phyloP scores from a whole-genome alignment of 2,797 vertebrate species.

The Chiloscyllium punctatum region DNA sequence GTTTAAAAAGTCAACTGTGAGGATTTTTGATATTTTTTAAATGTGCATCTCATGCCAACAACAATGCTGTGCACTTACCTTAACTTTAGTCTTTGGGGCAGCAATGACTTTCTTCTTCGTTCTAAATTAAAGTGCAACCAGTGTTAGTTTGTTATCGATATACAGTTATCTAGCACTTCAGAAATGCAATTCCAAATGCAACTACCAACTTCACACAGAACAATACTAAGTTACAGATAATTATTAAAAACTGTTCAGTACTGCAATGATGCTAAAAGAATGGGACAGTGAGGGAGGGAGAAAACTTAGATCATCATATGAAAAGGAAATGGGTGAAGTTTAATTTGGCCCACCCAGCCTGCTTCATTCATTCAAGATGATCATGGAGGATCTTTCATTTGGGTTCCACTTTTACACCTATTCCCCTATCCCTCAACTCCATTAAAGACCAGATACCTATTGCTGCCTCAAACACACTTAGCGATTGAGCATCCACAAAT shows the following conservation, averaged over 20 bases:
- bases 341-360: too few relatives aligned
- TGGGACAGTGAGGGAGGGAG: not conserved
- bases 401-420: too few relatives aligned
- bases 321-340: not conserved
- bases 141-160: not conserved
- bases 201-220: not conserved
- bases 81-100: constrained; percentile 61
- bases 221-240: not conserved
- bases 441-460: too few relatives aligned
- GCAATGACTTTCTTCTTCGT: constrained; percentile 64
- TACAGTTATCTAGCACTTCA: not conserved
- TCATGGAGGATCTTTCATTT: too few relatives aligned
- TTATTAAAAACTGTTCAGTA: not conserved
- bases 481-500: not conserved
- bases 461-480: not conserved
- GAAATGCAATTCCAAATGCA: not conserved
- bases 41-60: not conserved
- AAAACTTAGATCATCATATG: not conserved
- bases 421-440: too few relatives aligned
- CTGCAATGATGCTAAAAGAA: not conserved
- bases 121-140: constrained; percentile 47
- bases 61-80: constrained; percentile 51
- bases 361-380: too few relatives aligned
- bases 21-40: not conserved
- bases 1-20: not conserved